Evolutionary conservation across 2,888 invertebrate species (phyloP).

Genomic region (Melieria omissa): DNA sequence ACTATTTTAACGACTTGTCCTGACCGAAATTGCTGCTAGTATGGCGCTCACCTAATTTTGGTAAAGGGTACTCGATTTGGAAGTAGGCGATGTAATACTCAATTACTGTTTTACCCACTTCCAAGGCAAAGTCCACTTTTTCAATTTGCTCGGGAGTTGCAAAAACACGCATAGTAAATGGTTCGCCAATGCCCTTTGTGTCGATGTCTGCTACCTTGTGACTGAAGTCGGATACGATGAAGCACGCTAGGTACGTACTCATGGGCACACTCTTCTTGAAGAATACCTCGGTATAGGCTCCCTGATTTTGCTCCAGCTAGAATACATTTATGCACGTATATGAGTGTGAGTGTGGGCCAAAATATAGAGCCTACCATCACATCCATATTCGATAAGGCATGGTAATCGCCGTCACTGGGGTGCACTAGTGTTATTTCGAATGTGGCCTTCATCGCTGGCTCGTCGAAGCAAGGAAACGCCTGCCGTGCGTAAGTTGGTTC

Average conservation of each 20-base stretch:
- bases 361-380: constrained; percentile 65
- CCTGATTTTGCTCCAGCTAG: constrained; percentile 54
- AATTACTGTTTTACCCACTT: constrained; percentile 78
- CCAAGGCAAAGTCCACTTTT: constrained; percentile 82
- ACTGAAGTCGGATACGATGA: constrained; percentile 90
- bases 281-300: constrained; percentile 72
- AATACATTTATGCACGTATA: background rate
- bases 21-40: background rate
- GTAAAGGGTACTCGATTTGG: constrained; percentile 85
- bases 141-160: constrained; percentile 79
- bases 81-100: constrained; percentile 89
- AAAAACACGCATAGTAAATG: constrained; percentile 78
- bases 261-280: constrained; percentile 89
- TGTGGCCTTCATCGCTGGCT: constrained; percentile 89
- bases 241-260: constrained; percentile 94
- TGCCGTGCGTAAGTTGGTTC: constrained; percentile 94
- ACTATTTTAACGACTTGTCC: background rate
- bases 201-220: constrained; percentile 68
- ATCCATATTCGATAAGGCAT: constrained; percentile 91
- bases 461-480: constrained; percentile 96
- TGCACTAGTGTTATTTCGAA: constrained; percentile 82
- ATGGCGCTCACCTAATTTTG: constrained; percentile 80
- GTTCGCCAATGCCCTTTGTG: constrained; percentile 70
- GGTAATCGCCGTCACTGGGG: constrained; percentile 74
- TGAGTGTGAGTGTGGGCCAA: background rate